A percentile compares a stretch with the other conserved stretches of the same genome.
Conservation (phyloP, 2,888 invertebrate genomes). For the Oeneis ivallda region DNA sequence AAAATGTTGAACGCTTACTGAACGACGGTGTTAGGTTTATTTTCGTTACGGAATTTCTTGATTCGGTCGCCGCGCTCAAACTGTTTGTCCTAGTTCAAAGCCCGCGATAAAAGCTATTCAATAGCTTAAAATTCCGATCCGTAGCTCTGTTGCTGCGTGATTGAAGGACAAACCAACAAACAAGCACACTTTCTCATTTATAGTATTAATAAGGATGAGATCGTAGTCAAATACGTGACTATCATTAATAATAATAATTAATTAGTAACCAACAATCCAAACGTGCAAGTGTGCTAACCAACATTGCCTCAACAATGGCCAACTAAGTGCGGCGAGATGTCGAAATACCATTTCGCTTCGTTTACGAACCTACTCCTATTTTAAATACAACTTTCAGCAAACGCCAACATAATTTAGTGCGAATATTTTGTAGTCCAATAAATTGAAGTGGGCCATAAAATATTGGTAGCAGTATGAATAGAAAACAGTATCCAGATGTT, state of each 20-base stretch:
- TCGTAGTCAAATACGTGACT: neutral
- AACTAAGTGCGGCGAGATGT: constrained; percentile 13
- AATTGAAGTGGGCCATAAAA: constrained; percentile 34
- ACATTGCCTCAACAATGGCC: constrained; percentile 7
- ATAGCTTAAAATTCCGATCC: too few relatives aligned
- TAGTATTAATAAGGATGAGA: too few relatives aligned
- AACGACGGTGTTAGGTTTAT: too few relatives aligned
- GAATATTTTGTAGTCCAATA: constrained; percentile 32
- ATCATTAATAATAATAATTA: neutral
- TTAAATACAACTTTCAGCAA: constrained; percentile 35
- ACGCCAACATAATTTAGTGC: constrained; percentile 32
- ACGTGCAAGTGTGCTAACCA: neutral
- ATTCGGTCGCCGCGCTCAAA: too few relatives aligned
- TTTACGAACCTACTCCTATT: constrained; percentile 31
- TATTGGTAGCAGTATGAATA: constrained; percentile 35
- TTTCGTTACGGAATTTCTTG: too few relatives aligned
- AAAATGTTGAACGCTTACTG: too few relatives aligned
- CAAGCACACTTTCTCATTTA: too few relatives aligned
- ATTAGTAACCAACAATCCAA: neutral
- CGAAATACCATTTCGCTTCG: constrained; percentile 23
- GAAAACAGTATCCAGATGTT: constrained; percentile 28
- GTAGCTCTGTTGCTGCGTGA: too few relatives aligned
- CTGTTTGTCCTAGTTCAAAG: too few relatives aligned
- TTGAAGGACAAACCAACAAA: too few relatives aligned
- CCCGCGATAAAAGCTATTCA: too few relatives aligned